Evolutionary conservation across 37 sponge, comb jelly and placozoan species (phyloP).

Genomic region (Oopsacas minuta): DNA sequence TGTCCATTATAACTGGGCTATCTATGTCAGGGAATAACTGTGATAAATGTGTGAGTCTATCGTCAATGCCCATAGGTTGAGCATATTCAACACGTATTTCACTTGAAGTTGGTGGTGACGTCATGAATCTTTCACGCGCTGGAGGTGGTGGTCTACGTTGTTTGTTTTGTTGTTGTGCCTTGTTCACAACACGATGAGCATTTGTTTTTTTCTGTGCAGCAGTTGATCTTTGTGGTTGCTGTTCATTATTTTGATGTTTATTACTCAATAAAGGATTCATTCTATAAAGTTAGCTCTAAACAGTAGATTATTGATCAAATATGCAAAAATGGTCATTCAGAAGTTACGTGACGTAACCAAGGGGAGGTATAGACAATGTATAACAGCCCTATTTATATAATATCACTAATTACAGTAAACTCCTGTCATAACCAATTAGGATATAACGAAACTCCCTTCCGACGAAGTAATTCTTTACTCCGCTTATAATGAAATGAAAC

Average conservation of each 20-base stretch:
- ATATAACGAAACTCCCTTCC: too few relatives aligned
- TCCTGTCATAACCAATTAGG: too few relatives aligned
- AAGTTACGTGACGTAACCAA: background rate
- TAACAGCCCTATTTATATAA: too few relatives aligned
- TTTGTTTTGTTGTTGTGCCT: background rate
- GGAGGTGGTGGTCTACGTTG: slow-evolving; percentile 4
- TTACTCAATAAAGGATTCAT: background rate
- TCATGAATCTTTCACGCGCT: background rate
- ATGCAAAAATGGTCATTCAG: background rate
- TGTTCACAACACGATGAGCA: background rate
- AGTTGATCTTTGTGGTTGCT: background rate
- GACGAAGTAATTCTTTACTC: too few relatives aligned
- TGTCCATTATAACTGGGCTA: background rate
- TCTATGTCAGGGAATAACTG: background rate
- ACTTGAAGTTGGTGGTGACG: background rate
- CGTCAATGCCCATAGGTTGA: background rate
- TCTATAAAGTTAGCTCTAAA: too few relatives aligned
- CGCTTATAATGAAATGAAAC: too few relatives aligned
- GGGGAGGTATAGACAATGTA: too few relatives aligned
- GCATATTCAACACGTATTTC: background rate
- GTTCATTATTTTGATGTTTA: background rate
- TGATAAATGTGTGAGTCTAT: background rate
- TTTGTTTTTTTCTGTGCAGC: background rate
- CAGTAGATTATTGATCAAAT: too few relatives aligned
- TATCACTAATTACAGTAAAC: too few relatives aligned